Base-by-base conservation (phyloP, 2,797 vertebrate genomes). In the Sebastes diploproa region DNA sequence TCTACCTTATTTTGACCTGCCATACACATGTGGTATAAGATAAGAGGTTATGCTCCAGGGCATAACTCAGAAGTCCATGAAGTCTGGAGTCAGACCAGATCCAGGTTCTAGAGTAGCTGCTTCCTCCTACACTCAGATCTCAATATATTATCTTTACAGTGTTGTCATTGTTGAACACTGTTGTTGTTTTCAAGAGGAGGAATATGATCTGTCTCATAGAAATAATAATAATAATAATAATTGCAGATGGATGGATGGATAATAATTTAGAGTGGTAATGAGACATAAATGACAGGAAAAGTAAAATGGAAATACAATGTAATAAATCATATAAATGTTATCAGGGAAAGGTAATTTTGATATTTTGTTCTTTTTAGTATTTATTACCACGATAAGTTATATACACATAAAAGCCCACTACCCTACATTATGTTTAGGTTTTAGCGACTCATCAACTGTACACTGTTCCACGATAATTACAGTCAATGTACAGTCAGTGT, bases 31-130 rank as follows among this genome's bases (percentile, higher is more conserved):
- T 75, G 71, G 50, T 20, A 52, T 22, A 36, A 72, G 7, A 61
- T 22, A 36, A 72, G 13, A 61, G 38, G 38, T 11, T 20, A 36
- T 42, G 38, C 38, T 7, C 38, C 13, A 42, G n/a, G n/a, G 23
- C 66, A 65, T 14, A 5, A 30, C n/a, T 32, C 52, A 38, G 5
- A 32, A 58, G 13, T 38, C 27, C 42, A 29, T 16, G 18, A 25
- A 76, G 36, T 16, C 71, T 80, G 68, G 11, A 72, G 29, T 76
- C 60, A 67, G 36, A 68, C 58, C 73, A 67, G 6, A 72, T 56
- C 34, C 60, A 56, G 52, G 54, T 42, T 42, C 14, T 42, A 16
- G 38, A 42, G 36, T 36, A 36, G 36, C 36, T 36, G 36, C 36
- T 36, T 36, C 36, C 13, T 42, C 38, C 14, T 14, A 42, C 38